Evolutionary conservation across 2,113 vertebrate species (phyloP).

Genomic region (Corythaixoides concolor): DNA sequence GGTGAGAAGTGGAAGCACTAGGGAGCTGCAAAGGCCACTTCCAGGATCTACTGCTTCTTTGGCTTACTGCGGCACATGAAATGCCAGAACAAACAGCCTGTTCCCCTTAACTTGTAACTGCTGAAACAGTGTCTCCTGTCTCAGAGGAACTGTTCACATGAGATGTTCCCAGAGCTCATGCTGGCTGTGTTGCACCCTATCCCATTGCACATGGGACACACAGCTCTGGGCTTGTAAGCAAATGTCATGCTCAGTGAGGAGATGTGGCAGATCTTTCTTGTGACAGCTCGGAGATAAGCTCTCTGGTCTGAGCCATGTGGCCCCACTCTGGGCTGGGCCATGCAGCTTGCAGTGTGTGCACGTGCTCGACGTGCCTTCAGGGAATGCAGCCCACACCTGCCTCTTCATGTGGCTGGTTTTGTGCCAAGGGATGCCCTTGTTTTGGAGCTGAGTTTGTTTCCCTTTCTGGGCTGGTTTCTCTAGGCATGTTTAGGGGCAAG

Average conservation of each 20-base stretch:
- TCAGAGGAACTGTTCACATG: background rate
- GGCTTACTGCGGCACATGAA: background rate
- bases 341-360: background rate
- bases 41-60: background rate
- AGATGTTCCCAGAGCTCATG: background rate
- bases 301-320: background rate
- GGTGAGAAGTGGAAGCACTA: background rate
- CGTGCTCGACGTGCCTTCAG: background rate
- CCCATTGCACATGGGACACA: background rate
- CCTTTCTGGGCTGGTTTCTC: background rate
- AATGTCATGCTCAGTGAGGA: background rate
- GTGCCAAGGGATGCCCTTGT: background rate
- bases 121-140: background rate
- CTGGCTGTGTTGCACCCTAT: background rate
- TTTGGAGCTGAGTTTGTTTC: background rate
- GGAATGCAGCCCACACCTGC: background rate
- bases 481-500: background rate
- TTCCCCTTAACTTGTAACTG: background rate
- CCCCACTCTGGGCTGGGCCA: fast-evolving
- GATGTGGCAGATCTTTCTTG: background rate
- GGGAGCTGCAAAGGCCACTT: background rate
- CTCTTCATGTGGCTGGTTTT: background rate
- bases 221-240: background rate
- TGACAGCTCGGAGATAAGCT: background rate
- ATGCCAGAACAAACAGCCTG: background rate